Conservation (phyloP, 2,113 vertebrate species). For the Hippopotamus amphibius region DNA sequence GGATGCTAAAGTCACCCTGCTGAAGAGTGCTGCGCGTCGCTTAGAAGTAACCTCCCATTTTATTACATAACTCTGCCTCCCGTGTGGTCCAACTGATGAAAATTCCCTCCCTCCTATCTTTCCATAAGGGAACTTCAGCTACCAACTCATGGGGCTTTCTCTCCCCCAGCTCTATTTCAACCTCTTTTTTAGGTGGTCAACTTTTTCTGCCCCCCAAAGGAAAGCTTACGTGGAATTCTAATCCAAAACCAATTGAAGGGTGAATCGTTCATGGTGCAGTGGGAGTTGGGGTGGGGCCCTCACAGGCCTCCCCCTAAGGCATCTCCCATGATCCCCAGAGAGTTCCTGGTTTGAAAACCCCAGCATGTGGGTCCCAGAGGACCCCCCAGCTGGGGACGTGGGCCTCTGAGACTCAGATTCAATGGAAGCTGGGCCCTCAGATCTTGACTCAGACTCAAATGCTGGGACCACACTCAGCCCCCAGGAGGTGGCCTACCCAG, state of each 20-base stretch:
- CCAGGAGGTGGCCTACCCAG: not conserved
- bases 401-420: not conserved
- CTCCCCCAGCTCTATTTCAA: not conserved
- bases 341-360: not conserved
- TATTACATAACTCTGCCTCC: not conserved
- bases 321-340: not conserved
- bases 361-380: not conserved
- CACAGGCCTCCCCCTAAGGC: too few species aligned
- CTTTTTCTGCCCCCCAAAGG: not conserved
- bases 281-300: fast-evolving
- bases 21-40: not conserved
- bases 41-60: not conserved
- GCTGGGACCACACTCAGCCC: not conserved
- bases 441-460: not conserved
- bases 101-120: not conserved
- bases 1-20: not conserved
- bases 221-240: not conserved
- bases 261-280: fast-evolving
- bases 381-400: fast-evolving
- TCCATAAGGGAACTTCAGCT: not conserved
- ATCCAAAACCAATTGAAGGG: not conserved
- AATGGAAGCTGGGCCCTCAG: not conserved
- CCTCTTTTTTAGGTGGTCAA: not conserved
- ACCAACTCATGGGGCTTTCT: not conserved
- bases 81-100: not conserved